Conservation (phyloP, 2,797 vertebrate genomes). For the Gephyroberyx darwinii region DNA sequence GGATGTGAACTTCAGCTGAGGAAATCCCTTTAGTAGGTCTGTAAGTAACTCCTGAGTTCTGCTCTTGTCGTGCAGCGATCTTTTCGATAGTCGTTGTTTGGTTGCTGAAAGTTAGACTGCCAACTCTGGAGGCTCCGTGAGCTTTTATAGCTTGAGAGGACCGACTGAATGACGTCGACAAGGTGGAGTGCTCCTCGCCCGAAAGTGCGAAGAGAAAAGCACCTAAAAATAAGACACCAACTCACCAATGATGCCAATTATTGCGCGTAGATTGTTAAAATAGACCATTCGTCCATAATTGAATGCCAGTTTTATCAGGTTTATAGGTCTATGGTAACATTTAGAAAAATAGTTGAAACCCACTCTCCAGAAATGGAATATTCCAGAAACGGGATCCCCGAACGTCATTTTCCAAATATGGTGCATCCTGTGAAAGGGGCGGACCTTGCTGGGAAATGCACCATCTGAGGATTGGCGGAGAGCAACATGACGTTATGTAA, state of each 20-base stretch:
- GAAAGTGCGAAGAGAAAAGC: conserved; percentile 22
- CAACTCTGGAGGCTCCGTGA: conserved; percentile 1
- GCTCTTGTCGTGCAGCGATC: not conserved
- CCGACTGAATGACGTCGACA: conserved; percentile 47
- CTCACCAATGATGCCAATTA: not conserved
- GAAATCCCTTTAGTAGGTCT: conserved; percentile 44
- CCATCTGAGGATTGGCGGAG: conserved; percentile 58
- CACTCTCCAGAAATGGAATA: conserved; percentile 63
- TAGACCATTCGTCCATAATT: rapidly evolving
- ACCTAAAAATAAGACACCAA: conserved; percentile 42
- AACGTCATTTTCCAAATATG: conserved; percentile 97
- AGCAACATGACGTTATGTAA: conserved; percentile 73
- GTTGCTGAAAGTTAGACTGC: conserved; percentile 71
- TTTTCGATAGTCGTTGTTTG: not conserved
- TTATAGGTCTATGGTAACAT: not conserved
- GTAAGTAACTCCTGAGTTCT: conserved; percentile 20
- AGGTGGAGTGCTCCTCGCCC: not conserved
- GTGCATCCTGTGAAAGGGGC: conserved; percentile 92
- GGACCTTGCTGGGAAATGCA: conserved; percentile 78
- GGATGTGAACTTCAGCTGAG: conserved; percentile 34
- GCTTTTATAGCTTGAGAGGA: conserved; percentile 60
- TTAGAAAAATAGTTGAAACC: not conserved
- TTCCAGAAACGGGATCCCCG: conserved; percentile 90
- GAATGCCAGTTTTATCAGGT: rapidly evolving
- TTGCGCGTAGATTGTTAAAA: rapidly evolving